Base-by-base conservation (phyloP, 2,113 vertebrate genomes). In the Mastomys natalensis region DNA sequence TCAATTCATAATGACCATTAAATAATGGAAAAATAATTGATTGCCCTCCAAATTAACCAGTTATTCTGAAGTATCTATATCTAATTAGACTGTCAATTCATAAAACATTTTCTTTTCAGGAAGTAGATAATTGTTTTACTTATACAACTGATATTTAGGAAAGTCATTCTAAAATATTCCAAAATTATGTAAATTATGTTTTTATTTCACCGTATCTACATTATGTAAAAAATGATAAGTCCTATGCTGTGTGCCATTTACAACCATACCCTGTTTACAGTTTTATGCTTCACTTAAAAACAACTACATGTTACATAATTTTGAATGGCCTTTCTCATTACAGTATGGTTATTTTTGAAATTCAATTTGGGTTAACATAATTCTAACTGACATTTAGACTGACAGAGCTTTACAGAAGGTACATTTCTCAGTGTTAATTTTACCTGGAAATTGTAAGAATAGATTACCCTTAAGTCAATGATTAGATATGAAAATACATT, bases 221-320 rank as follows among this genome's bases (percentile, higher is more conserved):
- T 1, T 45, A 5, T 26, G 7, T 60, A 40, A 31, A 90, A 64
- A 64, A 60, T n/a, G 45, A 45, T 89, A 95, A 93, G 64, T 87
- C 64, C 2, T 97, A 86, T 89, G 91, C 86, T 87, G 94, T 97
- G 60, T 87, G 73, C 73, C 66, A 72, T 81, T 37, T 85, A 90
- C 89, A 81, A 29, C 13, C 80, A 78, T 78, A 64, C 22, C 19
- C 95, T 95, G 96, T 97, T 97, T 98, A 93, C 80, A 89, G 66
- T 96, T 98, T 97, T 85, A 97, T 97, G 81, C 68, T 12, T 97
- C 85, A 94, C 94, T 98, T 98, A 95, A 92, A 98, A 97, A 92
- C 96, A 97, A 97, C 55, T 93, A n/a, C 37, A 51, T 82, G 51
- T 7, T 51, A 12, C 76, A 95, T 96, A 96, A 94, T 97, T 98